Percentiles rank a stretch among this genome's conserved stretches.
phyloP scores from a whole-genome alignment of 2,888 invertebrate genomes.

The Hipparchia semele region DNA sequence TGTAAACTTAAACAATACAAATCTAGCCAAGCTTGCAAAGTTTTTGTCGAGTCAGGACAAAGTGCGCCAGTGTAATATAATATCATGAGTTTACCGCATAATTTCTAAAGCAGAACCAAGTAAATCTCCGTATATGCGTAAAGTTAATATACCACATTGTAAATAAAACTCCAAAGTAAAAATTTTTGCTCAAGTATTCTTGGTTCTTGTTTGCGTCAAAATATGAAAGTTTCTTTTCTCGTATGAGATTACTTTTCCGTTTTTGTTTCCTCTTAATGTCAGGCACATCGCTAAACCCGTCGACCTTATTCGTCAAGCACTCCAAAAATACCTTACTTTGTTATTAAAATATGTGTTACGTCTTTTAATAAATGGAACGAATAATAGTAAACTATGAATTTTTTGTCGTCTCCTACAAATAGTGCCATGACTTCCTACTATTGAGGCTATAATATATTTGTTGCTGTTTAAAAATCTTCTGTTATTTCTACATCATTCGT shows the following conservation, averaged over 20 bases:
- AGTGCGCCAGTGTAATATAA: constrained; percentile 15
- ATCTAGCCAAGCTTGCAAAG: constrained; percentile 11
- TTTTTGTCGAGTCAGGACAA: constrained; percentile 18
- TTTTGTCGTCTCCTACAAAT: background rate
- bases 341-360: background rate
- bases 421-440: no score
- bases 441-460: no score
- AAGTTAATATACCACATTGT: constrained; percentile 22
- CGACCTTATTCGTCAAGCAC: constrained; percentile 5
- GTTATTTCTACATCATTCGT: no score
- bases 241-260: constrained; percentile 15
- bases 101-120: constrained; percentile 21
- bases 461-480: no score
- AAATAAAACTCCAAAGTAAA: constrained; percentile 20
- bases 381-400: background rate
- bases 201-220: constrained; percentile 17
- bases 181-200: constrained; percentile 21
- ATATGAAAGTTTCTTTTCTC: constrained; percentile 26
- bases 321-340: constrained; percentile 8
- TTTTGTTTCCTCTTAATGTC: constrained; percentile 24
- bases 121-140: constrained; percentile 20
- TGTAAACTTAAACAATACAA: constrained; percentile 20
- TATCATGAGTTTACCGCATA: constrained; percentile 19
- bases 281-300: constrained; percentile 14
- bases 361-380: background rate